A percentile compares a stretch with the other conserved stretches of the same genome.
phyloP scores from a whole-genome alignment of 2,797 vertebrate genomes.

The Pelodytes ibericus region DNA sequence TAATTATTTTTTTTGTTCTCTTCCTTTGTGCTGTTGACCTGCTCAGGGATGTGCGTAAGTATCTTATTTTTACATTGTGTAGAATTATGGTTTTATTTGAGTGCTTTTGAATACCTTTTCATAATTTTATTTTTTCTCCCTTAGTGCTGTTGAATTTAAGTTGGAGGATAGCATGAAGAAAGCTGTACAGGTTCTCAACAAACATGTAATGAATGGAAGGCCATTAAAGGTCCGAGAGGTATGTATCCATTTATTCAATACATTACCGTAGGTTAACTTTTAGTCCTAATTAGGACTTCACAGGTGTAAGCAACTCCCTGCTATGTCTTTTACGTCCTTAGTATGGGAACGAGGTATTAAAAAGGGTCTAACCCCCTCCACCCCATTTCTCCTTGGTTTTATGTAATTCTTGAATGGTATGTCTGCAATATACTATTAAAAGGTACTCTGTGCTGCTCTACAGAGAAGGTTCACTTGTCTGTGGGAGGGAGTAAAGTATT shows the following conservation, averaged over 20 bases:
- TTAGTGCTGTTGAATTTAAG: conserved; percentile 97
- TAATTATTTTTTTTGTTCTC: conserved; percentile 67
- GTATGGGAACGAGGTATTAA: too few relatives aligned
- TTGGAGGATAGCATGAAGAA: conserved; percentile 98
- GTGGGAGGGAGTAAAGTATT: too few relatives aligned
- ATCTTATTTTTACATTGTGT: conserved; percentile 37
- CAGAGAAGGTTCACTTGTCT: too few relatives aligned
- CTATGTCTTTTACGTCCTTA: too few relatives aligned
- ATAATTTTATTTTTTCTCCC: conserved; percentile 38
- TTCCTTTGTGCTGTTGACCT: conserved; percentile 64
- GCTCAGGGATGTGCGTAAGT: conserved; percentile 97
- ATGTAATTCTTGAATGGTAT: too few relatives aligned
- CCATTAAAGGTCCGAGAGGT: conserved; percentile 97
- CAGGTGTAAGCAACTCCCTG: too few relatives aligned
- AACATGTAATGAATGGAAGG: conserved; percentile 92
- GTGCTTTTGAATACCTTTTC: conserved; percentile 51
- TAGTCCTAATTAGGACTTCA: too few relatives aligned
- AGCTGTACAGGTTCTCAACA: conserved; percentile 96
- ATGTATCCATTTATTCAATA: conserved; percentile 54
- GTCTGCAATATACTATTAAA: too few relatives aligned
- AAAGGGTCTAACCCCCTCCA: too few relatives aligned
- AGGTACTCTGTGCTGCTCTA: too few relatives aligned
- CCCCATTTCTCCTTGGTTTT: too few relatives aligned
- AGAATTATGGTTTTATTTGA: neutral
- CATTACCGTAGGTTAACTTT: too few relatives aligned